These are phyloP conservation scores for Ypsolopha scabrella DNA, from an alignment of 2,888 invertebrate species.

Conservation along the genomic window DNA sequence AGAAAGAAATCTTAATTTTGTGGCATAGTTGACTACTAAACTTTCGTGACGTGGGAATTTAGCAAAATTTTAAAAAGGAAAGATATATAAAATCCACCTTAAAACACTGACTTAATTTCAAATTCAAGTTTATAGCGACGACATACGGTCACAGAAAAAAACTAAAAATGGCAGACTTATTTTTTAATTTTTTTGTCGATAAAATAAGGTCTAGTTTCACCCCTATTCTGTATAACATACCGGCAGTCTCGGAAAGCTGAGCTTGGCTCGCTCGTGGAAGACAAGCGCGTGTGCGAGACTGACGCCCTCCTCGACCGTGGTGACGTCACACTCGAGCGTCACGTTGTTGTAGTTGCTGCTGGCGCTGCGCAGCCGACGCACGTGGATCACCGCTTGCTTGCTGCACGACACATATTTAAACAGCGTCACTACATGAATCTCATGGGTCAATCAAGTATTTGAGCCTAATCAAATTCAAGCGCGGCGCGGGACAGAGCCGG, in stretches of 20 bases:
- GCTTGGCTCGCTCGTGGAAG: constrained; percentile 49
- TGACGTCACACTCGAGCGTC: constrained; percentile 43
- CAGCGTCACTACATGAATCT: not conserved
- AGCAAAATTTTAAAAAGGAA: not conserved
- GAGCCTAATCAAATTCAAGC: too few species aligned
- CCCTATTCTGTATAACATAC: too few species aligned
- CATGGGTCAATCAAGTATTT: too few species aligned
- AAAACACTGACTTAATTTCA: too few species aligned
- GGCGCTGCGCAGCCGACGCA: constrained; percentile 29
- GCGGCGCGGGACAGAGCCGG: constrained; percentile 51
- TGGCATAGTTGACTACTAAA: too few species aligned
- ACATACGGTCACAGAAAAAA: too few species aligned
- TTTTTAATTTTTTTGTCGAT: too few species aligned
- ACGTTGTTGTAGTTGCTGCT: constrained; percentile 20
- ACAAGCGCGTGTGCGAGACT: constrained; percentile 49
- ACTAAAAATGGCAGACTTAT: too few species aligned
- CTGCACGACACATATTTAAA: constrained; percentile 19
- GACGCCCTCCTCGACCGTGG: constrained; percentile 44
- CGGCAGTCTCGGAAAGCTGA: constrained; percentile 28
- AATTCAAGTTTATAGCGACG: too few species aligned
- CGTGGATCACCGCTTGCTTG: constrained; percentile 48
- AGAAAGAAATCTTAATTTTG: not conserved
- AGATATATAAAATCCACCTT: not conserved
- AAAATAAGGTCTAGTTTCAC: too few species aligned
- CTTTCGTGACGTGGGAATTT: not conserved